These are phyloP conservation scores for Ramphastos sulfuratus DNA, from an alignment of 2,113 vertebrate species.

Conservation along the genomic window DNA sequence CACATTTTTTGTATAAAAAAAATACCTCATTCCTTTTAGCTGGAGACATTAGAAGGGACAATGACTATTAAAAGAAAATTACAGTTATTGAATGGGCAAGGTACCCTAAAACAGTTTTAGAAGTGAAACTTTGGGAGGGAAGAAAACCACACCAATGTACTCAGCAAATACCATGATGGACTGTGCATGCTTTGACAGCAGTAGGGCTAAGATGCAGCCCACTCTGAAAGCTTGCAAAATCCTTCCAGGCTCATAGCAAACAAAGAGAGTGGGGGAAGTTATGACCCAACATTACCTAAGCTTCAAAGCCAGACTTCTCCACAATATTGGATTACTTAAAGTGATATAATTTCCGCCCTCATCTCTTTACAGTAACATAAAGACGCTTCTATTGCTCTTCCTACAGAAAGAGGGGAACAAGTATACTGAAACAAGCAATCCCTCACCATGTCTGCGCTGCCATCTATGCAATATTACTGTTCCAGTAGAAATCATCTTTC, in stretches of 20 bases:
- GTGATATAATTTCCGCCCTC: not conserved
- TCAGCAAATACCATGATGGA: not conserved
- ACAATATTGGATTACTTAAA: not conserved
- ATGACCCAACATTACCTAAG: not conserved
- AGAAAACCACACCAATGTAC: no score
- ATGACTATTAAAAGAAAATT: accelerated
- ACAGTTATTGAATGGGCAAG: not conserved
- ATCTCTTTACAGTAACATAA: not conserved
- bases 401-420: not conserved
- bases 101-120: not conserved
- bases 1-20: not conserved
- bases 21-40: not conserved
- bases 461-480: not conserved
- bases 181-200: no score
- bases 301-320: not conserved
- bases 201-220: not conserved
- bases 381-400: not conserved
- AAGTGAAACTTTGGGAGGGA: not conserved
- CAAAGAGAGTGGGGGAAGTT: not conserved
- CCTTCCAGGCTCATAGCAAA: not conserved
- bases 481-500: not conserved
- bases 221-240: not conserved
- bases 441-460: not conserved
- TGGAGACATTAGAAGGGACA: not conserved
- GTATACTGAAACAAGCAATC: not conserved